Evolutionary conservation across 2,113 vertebrate species (phyloP).

Genomic region (Lucifuga dentata): DNA sequence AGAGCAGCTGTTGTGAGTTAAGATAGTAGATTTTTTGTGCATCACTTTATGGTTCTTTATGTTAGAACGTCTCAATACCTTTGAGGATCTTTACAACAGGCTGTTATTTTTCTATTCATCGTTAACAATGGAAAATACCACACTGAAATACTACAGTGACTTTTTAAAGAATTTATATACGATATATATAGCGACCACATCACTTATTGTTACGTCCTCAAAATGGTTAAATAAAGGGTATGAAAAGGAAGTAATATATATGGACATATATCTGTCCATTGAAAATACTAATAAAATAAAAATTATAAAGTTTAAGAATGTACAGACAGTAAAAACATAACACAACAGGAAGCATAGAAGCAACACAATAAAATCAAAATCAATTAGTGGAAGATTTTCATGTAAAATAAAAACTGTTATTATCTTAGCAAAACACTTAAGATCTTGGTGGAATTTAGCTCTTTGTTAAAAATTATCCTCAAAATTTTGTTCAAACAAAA

Average conservation of each 20-base stretch:
- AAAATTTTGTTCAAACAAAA: background rate
- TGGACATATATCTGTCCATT: conserved; percentile 48
- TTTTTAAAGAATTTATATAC: conserved; percentile 35
- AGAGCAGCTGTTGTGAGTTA: background rate
- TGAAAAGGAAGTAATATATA: conserved; percentile 22
- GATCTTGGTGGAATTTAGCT: background rate
- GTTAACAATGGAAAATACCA: conserved; percentile 5
- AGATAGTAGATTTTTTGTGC: conserved; percentile 13
- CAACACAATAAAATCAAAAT: background rate
- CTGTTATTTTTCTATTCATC: conserved; percentile 42
- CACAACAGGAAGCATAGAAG: background rate
- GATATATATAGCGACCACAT: too few relatives aligned
- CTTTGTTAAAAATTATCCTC: background rate
- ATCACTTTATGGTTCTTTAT: too few relatives aligned
- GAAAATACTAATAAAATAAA: conserved; percentile 3
- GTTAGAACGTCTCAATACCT: too few relatives aligned
- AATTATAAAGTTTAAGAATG: conserved; percentile 6
- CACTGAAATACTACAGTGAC: background rate
- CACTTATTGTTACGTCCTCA: too few relatives aligned
- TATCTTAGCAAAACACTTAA: conserved; percentile 6
- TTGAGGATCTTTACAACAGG: conserved; percentile 17
- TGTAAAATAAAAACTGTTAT: background rate
- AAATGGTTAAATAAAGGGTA: conserved; percentile 3
- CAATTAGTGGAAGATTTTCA: background rate
- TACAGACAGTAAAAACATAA: background rate